Conservation (phyloP, 2,888 invertebrate genomes). For the Metopia argyrocephala region DNA sequence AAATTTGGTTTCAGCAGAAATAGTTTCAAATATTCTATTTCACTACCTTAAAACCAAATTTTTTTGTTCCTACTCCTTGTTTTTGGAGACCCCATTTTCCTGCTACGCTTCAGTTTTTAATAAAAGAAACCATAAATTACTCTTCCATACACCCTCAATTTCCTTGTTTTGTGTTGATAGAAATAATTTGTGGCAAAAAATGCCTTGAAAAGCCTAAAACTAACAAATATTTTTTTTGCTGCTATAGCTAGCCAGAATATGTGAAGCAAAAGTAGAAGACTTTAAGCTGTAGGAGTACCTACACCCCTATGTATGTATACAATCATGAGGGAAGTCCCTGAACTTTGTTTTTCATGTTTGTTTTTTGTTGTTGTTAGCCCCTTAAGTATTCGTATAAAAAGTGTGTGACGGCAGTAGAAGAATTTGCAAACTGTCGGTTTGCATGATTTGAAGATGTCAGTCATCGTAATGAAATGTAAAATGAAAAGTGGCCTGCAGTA, state of each 20-base stretch:
- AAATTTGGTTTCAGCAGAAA: too few species aligned
- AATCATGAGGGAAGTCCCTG: slow-evolving; percentile 4
- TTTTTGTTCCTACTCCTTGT: too few species aligned
- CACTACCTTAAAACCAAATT: too few species aligned
- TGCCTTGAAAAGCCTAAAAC: neutral
- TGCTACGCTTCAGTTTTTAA: neutral
- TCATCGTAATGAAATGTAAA: slow-evolving; percentile 8
- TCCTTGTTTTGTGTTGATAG: slow-evolving; percentile 16
- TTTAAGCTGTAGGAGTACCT: neutral
- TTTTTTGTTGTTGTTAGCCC: too few species aligned
- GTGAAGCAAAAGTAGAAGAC: neutral
- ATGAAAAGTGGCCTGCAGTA: neutral
- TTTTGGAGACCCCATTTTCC: too few species aligned
- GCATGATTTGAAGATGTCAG: slow-evolving; percentile 37
- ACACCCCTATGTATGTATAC: slow-evolving; percentile 1
- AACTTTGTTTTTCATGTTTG: neutral
- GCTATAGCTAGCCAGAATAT: too few species aligned
- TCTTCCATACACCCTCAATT: neutral
- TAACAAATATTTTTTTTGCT: neutral
- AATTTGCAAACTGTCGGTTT: slow-evolving; percentile 7
- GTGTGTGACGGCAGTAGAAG: neutral
- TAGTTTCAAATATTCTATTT: too few species aligned
- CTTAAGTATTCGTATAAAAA: neutral
- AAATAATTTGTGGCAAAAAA: slow-evolving; percentile 10
- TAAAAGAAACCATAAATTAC: slow-evolving; percentile 12